A percentile compares a stretch with the other conserved stretches of the same genome.
These are phyloP conservation scores for Sapajus apella DNA, from an alignment of 2,113 vertebrate species.

Conservation along the genomic window DNA sequence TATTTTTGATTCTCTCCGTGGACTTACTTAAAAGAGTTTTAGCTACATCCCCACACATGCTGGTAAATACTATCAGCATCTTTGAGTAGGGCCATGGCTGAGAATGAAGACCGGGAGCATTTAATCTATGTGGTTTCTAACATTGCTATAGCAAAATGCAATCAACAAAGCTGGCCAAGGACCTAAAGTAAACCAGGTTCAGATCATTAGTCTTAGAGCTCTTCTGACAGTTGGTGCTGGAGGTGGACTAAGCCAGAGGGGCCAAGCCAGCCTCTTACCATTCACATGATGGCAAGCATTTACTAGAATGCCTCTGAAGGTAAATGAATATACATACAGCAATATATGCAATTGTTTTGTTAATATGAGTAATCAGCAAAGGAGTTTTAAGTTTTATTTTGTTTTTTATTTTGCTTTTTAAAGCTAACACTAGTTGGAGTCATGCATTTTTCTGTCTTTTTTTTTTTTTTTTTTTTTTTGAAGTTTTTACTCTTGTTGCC, in stretches of 20 bases:
- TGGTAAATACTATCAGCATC: not conserved
- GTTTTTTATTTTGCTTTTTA: conserved; percentile 19
- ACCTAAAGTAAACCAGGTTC: not conserved
- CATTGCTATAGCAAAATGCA: not conserved
- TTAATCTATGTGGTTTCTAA: not conserved
- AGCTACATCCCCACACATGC: not conserved
- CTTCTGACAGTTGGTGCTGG: not conserved
- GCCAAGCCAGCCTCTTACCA: not conserved
- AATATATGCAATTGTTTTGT: not conserved
- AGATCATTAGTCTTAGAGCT: not conserved
- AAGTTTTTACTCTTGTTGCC: no score
- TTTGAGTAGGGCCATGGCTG: not conserved
- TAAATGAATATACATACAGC: not conserved
- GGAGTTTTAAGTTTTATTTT: not conserved
- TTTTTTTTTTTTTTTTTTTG: no score
- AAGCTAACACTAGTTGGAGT: not conserved
- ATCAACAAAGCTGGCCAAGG: not conserved
- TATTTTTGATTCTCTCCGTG: not conserved
- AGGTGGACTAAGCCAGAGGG: not conserved
- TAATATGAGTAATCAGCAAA: not conserved
- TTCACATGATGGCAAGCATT: not conserved
- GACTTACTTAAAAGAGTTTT: conserved; percentile 40
- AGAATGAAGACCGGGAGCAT: not conserved
- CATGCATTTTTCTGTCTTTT: not conserved
- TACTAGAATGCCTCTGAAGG: not conserved